Base-by-base conservation (phyloP, 1,140 invertebrate species). In the Prorops nasuta region DNA sequence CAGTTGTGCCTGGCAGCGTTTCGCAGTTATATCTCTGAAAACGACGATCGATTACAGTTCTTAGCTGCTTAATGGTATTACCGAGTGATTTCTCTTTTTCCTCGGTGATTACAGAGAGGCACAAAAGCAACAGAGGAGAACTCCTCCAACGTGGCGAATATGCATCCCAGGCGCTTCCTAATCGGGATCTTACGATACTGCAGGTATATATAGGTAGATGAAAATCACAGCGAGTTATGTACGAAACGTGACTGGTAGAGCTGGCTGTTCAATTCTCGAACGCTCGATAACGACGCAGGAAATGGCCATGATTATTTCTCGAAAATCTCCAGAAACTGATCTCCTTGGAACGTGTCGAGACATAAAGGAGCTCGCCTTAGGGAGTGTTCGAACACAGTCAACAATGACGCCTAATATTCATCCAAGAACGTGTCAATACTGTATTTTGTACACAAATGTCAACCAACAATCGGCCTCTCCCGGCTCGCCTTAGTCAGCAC, bases 381-480 rank as follows among this genome's bases (percentile, higher is more conserved):
- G 28, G 41, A 21, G 15, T 37, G 4, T 48, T 37, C 36, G 41
- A 37, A 51, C 43, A 8, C 38, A 44, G 44, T 44, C 58, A 49
- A 58, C 58, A 58, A 61, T 51, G 36, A 43, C 15, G 14, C 44
- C 56, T 59, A 60, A 61, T 64, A 42, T 44, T 41, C 43, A 48
- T 44, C 55, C 59, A 37, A 40, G 56, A 56, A 64, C 51, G 61
- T 64, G 68, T 71, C 69, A 72, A 72, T 73, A 71, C 56, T 24
- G 41, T 73, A 64, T 71, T 72, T 72, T 69, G 69, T 70, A 72
- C 68, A 72, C 69, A 73, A 59, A 67, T 53, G 61, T 59, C 63
- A 54, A 9, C 7, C 8, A 14, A 9, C 71, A 51, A 71, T 68
- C 66, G 48, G 55, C 35, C 31, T 35, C 57, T 55, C 52, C 55